Evolutionary conservation across 1,140 invertebrate species (phyloP).

Genomic region (Cepaea nemoralis): DNA sequence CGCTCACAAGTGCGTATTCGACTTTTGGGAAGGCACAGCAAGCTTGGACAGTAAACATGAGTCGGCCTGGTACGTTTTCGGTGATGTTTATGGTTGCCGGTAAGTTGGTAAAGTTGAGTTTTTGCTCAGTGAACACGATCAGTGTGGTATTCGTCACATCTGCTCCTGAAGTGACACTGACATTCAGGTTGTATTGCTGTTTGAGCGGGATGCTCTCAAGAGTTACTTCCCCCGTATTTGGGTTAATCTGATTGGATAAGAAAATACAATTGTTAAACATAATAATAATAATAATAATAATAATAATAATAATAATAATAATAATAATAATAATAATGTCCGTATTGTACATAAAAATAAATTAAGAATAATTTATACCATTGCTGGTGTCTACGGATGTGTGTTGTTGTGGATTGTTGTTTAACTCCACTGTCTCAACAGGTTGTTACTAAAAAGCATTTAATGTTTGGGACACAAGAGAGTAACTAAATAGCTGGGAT

Average conservation of each 20-base stretch:
- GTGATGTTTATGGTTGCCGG: not conserved
- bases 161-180: not conserved
- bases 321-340: too few species aligned
- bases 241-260: not conserved
- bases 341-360: too few species aligned
- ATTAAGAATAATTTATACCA: too few species aligned
- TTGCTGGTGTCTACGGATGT: too few species aligned
- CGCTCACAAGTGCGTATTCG: not conserved
- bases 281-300: too few species aligned
- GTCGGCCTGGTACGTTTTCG: not conserved
- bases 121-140: not conserved
- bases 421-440: too few species aligned
- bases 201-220: not conserved
- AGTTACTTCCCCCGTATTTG: not conserved
- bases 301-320: too few species aligned
- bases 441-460: too few species aligned
- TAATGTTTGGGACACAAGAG: too few species aligned
- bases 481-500: too few species aligned
- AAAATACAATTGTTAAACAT: too few species aligned
- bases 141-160: not conserved
- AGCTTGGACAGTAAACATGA: not conserved
- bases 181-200: not conserved
- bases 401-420: too few species aligned
- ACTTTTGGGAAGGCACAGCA: slow-evolving; percentile 8
- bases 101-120: not conserved